Conservation (phyloP, 2,113 vertebrate genomes). For the Strix aluco region DNA sequence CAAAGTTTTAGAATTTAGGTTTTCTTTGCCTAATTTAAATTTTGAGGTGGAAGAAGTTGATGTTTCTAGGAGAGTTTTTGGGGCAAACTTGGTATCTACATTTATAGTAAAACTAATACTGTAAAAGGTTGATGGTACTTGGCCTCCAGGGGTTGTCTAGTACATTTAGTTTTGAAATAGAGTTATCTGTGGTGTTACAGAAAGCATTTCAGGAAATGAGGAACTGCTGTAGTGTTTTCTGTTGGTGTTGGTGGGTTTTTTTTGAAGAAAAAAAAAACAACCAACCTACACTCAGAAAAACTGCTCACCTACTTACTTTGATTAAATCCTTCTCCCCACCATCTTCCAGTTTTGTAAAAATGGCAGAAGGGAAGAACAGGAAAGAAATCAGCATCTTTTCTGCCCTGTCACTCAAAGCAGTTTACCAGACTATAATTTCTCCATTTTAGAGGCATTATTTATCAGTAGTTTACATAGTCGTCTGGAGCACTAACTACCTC, state of each 20-base stretch:
- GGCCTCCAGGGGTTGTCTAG: background rate
- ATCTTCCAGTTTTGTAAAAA: background rate
- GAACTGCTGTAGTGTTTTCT: background rate
- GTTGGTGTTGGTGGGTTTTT: background rate
- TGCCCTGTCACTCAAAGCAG: background rate
- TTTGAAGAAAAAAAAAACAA: too few relatives aligned
- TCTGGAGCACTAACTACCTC: background rate
- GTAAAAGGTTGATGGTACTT: background rate
- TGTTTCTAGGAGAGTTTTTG: background rate
- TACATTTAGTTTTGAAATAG: accelerated
- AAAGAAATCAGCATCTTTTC: background rate
- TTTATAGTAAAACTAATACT: background rate
- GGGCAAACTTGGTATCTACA: background rate
- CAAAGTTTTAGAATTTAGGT: background rate
- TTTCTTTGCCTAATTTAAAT: background rate
- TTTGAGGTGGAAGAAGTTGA: background rate
- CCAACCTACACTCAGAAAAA: too few relatives aligned
- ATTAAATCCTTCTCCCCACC: background rate
- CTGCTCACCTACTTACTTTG: background rate
- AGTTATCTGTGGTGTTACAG: background rate
- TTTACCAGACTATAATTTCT: background rate
- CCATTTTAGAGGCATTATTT: background rate
- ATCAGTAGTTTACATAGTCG: background rate
- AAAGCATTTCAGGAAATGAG: background rate
- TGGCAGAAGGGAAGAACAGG: background rate